phyloP scores from a whole-genome alignment of 2,888 invertebrate species.

The Watsonalla cultraria region DNA sequence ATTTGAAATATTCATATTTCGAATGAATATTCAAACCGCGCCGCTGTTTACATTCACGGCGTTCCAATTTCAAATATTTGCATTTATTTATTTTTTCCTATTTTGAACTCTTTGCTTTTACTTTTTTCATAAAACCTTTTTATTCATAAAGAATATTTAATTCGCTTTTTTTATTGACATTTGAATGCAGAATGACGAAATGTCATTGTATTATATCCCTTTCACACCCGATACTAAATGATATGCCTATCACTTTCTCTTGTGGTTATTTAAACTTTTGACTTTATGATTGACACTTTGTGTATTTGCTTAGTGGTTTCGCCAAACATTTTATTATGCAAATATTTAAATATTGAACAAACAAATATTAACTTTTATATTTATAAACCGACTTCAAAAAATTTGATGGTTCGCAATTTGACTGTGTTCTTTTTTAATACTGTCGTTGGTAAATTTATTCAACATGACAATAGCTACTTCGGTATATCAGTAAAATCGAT shows the following conservation, averaged over 20 bases:
- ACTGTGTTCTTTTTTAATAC: too few species aligned
- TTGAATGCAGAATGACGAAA: conserved; percentile 8
- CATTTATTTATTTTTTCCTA: conserved; percentile 73
- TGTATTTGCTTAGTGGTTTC: conserved; percentile 20
- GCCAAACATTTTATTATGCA: background rate
- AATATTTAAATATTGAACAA: conserved; percentile 1
- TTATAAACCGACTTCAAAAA: too few species aligned
- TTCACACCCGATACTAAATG: conserved; percentile 3
- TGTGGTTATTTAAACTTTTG: conserved; percentile 10
- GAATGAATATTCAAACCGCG: conserved; percentile 75
- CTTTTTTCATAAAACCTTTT: conserved; percentile 29
- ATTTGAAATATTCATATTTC: conserved; percentile 75
- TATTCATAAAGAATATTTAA: background rate
- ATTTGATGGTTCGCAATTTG: too few species aligned
- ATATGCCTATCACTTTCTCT: background rate
- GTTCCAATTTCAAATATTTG: conserved; percentile 76
- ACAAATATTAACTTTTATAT: too few species aligned
- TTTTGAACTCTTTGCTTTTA: conserved; percentile 50
- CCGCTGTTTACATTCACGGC: conserved; percentile 75
- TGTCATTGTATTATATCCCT: conserved; percentile 8
- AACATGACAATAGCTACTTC: too few species aligned
- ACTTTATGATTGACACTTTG: conserved; percentile 41
- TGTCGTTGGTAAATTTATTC: too few species aligned
- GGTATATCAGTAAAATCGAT: too few species aligned
- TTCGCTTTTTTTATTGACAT: conserved; percentile 13